A percentile compares a stretch with the other conserved stretches of the same genome.
phyloP scores from a whole-genome alignment of 2,797 vertebrate species.

The Neosilurus mollespiculum region DNA sequence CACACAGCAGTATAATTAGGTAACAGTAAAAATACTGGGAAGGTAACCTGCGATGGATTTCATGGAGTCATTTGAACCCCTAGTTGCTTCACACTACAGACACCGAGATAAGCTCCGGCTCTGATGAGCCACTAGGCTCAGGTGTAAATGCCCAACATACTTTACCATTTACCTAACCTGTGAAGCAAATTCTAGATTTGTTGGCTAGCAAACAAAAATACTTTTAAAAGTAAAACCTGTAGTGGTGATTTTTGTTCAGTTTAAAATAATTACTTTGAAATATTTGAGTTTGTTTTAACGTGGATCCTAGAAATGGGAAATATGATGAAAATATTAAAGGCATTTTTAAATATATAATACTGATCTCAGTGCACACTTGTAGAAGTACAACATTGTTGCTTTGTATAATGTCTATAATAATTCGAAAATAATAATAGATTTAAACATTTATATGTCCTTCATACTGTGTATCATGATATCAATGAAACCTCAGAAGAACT shows the following conservation, averaged over 20 bases:
- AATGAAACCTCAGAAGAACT: neutral
- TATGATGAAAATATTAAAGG: neutral
- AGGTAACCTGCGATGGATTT: too few relatives aligned
- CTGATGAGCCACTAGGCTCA: too few relatives aligned
- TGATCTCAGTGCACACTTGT: neutral
- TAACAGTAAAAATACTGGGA: too few relatives aligned
- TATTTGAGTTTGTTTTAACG: neutral
- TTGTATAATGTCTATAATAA: neutral
- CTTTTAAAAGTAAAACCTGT: neutral
- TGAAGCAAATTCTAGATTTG: neutral
- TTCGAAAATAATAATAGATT: neutral
- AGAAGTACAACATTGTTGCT: neutral
- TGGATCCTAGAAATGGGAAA: neutral
- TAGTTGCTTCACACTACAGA: too few relatives aligned
- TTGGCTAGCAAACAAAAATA: neutral
- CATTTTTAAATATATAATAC: neutral
- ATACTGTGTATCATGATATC: neutral
- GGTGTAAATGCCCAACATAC: too few relatives aligned
- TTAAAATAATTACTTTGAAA: neutral
- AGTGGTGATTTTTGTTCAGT: neutral
- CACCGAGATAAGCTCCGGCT: too few relatives aligned
- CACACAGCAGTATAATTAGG: too few relatives aligned
- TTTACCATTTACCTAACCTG: too few relatives aligned
- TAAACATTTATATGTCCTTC: neutral
- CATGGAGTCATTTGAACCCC: too few relatives aligned